Evolutionary conservation across 2,797 vertebrate species (phyloP).

Genomic region (Amphiprion clarkii): DNA sequence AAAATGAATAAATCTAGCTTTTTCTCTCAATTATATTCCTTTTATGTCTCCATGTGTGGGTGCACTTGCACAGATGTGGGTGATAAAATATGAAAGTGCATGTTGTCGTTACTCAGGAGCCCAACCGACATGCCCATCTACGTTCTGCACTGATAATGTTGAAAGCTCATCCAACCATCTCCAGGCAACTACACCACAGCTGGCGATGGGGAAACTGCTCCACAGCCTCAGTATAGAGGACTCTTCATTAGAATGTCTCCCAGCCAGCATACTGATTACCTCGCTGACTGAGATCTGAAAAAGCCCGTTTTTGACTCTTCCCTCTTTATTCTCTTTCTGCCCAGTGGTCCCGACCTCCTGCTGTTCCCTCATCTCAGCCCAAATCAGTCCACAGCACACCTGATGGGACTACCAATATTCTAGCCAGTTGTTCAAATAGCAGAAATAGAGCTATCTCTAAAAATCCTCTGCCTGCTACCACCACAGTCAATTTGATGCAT

Average conservation of each 20-base stretch:
- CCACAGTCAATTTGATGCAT: slow-evolving; percentile 45
- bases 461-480: slow-evolving; percentile 42
- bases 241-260: slow-evolving; percentile 72
- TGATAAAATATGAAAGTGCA: background rate
- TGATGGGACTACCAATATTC: slow-evolving; percentile 61
- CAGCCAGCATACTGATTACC: slow-evolving; percentile 73
- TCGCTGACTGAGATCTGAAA: slow-evolving; percentile 67
- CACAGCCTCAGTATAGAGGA: slow-evolving; percentile 61
- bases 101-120: slow-evolving; percentile 28
- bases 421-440: slow-evolving; percentile 39
- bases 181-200: slow-evolving; percentile 67
- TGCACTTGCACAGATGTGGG: slow-evolving; percentile 4
- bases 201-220: slow-evolving; percentile 60
- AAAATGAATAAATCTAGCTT: background rate
- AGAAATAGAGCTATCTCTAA: slow-evolving; percentile 51
- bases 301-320: slow-evolving; percentile 52
- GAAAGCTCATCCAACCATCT: slow-evolving; percentile 57
- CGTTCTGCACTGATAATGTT: slow-evolving; percentile 46
- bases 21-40: background rate
- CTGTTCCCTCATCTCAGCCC: slow-evolving; percentile 69
- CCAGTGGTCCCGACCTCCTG: slow-evolving; percentile 60
- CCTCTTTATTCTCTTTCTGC: slow-evolving; percentile 46
- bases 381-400: slow-evolving; percentile 62
- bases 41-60: slow-evolving; percentile 6
- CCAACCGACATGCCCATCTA: slow-evolving; percentile 31